phyloP scores from a whole-genome alignment of 2,797 vertebrate species.

The Leuciscus waleckii region DNA sequence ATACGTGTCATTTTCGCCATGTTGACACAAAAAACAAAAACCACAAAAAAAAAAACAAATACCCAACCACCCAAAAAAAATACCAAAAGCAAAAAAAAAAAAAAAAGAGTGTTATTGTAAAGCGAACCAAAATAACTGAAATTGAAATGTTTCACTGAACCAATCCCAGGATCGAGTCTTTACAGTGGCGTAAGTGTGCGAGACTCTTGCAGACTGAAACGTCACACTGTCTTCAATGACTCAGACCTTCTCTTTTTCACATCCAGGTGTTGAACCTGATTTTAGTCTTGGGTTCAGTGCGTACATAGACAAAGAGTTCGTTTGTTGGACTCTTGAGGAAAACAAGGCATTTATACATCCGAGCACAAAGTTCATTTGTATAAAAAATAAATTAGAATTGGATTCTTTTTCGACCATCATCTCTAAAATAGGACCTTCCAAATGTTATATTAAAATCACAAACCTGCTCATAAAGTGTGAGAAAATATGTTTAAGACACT shows the following conservation, averaged over 20 bases:
- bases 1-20: neutral
- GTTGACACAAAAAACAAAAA: too few species aligned
- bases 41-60: too few species aligned
- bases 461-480: neutral
- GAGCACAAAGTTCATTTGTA: slow-evolving; percentile 52
- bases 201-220: slow-evolving; percentile 9
- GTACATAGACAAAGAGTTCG: slow-evolving; percentile 31
- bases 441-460: neutral
- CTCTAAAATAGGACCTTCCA: neutral
- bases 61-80: too few species aligned
- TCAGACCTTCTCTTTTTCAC: slow-evolving; percentile 33
- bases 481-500: neutral
- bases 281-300: slow-evolving; percentile 9
- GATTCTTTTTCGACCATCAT: neutral
- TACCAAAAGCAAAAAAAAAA: too few species aligned
- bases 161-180: neutral
- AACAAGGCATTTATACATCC: slow-evolving; percentile 17
- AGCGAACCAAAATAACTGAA: neutral
- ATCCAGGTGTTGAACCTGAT: slow-evolving; percentile 32
- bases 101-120: neutral
- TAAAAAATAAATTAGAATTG: neutral
- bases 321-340: slow-evolving; percentile 35
- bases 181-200: slow-evolving; percentile 10
- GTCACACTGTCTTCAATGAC: slow-evolving; percentile 12
- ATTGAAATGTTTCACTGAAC: neutral